Base-by-base conservation (phyloP, 2,797 vertebrate species). In the Phrynocephalus forsythii region DNA sequence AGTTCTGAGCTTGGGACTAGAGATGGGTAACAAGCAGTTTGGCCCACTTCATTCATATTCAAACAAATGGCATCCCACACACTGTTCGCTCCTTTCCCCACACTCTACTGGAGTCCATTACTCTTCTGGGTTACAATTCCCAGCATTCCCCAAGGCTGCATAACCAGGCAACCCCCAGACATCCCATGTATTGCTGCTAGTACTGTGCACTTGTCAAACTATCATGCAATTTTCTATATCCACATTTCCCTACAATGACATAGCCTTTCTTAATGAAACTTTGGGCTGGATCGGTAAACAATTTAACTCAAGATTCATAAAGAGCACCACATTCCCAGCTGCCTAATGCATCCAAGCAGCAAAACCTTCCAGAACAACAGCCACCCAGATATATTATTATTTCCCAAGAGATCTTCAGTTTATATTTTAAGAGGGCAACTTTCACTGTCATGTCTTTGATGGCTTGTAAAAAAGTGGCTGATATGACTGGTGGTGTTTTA, bases 401-500 rank as follows among this genome's bases (percentile, higher is more conserved):
- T 83, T 77, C 66, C 0, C 3, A 76, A 79, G 28, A 83, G 60
- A 89, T 88, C 80, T 68, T 73, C 83, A 63, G 71, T 91, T 85
- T 87, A 90, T 87, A 81, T 69, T 92, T 90, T 89, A 91, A 88
- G 56, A 87, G 0, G 15, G 16, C 85, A 80, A 63, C n/a, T 85
- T 91, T n/a, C 66, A 80, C 0, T 48, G 18, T 71, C 92, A 85
- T 1, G 68, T 88, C 83, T 91, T 13, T 82, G 86, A 91, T 75
- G 87, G 68, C 76, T 91, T 72, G 85, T 0, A 88, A 89, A 90
- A 95, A 91, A 86, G 28, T 89, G 85, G 67, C 90, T 93, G 94
- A 91, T 92, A 79, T 92, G 79, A 94, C 89, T 88, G 86, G 76
- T 90, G 92, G 78, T 85, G 92, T 93, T 94, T 95, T 90, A 89